Conservation (phyloP, 2,797 vertebrate genomes). For the Luscinia megarhynchos region DNA sequence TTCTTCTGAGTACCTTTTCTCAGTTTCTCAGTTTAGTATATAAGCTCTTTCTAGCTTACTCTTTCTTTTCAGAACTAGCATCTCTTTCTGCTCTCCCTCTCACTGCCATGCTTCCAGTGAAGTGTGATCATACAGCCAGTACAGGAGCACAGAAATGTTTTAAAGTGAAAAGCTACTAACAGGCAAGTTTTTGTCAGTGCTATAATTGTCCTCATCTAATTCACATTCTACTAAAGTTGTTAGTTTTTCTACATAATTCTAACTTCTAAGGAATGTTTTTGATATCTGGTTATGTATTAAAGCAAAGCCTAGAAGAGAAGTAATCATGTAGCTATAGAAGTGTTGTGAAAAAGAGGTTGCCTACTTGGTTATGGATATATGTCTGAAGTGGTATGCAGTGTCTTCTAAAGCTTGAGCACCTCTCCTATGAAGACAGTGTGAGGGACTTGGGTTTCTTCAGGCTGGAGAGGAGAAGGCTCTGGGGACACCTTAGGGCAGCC, state of each 20-base stretch:
- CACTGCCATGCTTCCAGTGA: background rate
- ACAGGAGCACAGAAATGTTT: background rate
- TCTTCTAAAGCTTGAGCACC: background rate
- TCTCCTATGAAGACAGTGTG: background rate
- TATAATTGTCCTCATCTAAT: background rate
- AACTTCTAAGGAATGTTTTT: background rate
- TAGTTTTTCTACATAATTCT: background rate
- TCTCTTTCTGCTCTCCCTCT: background rate
- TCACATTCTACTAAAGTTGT: background rate
- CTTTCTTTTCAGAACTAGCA: background rate
- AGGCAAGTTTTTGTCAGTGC: background rate
- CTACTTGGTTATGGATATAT: background rate
- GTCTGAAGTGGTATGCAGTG: background rate
- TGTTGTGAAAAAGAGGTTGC: accelerated
- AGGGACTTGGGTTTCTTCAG: background rate
- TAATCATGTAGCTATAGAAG: background rate
- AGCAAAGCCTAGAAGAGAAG: background rate
- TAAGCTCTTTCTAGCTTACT: background rate
- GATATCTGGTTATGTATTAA: background rate
- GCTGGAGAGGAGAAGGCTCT: background rate
- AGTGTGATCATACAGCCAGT: background rate
- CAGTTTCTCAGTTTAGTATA: background rate
- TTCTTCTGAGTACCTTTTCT: background rate
- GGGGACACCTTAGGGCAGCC: background rate
- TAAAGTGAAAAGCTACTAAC: background rate